phyloP scores from a whole-genome alignment of 2,113 vertebrate genomes.

The Perca fluviatilis region DNA sequence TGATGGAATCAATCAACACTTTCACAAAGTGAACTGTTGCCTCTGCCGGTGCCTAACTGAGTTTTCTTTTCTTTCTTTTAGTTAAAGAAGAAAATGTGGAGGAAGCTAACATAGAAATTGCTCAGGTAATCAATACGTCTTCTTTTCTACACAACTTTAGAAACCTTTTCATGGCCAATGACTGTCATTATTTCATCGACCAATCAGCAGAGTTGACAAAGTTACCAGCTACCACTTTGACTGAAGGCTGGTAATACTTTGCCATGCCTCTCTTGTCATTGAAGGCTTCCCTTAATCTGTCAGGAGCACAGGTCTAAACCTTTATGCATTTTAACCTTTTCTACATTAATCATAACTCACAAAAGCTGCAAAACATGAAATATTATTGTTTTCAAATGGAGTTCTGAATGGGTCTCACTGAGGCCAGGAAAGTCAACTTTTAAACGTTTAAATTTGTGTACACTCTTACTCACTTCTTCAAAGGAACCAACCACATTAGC shows the following conservation, averaged over 20 bases:
- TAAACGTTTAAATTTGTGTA: background rate
- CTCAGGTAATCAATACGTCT: slow-evolving; percentile 67
- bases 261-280: background rate
- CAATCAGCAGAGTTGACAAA: background rate
- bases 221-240: background rate
- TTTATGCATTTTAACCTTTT: no score
- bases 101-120: slow-evolving; percentile 70
- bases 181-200: background rate
- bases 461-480: background rate
- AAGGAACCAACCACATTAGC: background rate
- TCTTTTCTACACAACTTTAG: no score
- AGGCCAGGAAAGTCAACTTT: background rate
- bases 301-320: no score
- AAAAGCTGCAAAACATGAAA: background rate
- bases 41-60: background rate
- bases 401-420: background rate
- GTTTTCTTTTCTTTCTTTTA: slow-evolving; percentile 25
- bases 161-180: background rate
- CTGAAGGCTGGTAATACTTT: background rate
- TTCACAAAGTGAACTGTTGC: background rate
- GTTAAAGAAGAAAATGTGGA: slow-evolving; percentile 67
- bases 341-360: background rate
- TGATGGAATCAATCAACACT: background rate
- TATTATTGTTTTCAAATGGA: background rate
- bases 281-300: background rate